Evolutionary conservation across 2,113 vertebrate species (phyloP).

Genomic region (Columba janthina): DNA sequence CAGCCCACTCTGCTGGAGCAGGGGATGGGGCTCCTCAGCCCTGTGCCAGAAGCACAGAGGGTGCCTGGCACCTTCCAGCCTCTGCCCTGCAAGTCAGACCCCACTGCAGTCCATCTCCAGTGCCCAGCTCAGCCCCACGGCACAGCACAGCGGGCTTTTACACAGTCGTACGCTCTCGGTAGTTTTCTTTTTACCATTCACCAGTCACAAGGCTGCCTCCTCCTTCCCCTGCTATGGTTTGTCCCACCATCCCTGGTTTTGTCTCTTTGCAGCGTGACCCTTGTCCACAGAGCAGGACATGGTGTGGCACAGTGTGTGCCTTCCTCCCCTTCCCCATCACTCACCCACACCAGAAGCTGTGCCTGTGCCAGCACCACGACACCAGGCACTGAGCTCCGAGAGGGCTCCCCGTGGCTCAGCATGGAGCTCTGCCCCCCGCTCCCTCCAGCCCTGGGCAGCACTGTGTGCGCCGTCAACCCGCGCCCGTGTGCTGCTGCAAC

Average conservation of each 20-base stretch:
- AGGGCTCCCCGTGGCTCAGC: not conserved
- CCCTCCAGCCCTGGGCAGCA: fast-evolving
- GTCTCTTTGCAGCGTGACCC: not conserved
- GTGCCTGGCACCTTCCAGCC: not conserved
- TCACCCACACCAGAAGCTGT: not conserved
- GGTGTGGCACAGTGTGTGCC: fast-evolving
- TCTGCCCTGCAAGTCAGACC: not conserved
- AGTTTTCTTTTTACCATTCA: not conserved
- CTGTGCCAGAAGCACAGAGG: not conserved
- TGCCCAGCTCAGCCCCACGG: not conserved
- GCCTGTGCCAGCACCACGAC: fast-evolving
- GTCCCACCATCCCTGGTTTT: not conserved
- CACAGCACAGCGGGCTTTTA: not conserved
- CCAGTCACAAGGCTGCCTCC: not conserved
- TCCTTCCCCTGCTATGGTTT: not conserved
- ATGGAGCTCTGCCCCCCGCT: not conserved
- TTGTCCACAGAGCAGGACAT: not conserved
- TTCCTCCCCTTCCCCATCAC: not conserved
- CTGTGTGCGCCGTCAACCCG: not conserved
- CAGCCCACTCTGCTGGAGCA: not conserved
- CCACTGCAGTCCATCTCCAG: not conserved
- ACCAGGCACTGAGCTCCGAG: not conserved
- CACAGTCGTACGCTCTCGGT: fast-evolving
- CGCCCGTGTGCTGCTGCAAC: not conserved
- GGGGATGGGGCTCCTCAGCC: not conserved